phyloP scores from a whole-genome alignment of 35 echinoderm and acorn worm genomes.

The Strongylocentrotus purpuratus region DNA sequence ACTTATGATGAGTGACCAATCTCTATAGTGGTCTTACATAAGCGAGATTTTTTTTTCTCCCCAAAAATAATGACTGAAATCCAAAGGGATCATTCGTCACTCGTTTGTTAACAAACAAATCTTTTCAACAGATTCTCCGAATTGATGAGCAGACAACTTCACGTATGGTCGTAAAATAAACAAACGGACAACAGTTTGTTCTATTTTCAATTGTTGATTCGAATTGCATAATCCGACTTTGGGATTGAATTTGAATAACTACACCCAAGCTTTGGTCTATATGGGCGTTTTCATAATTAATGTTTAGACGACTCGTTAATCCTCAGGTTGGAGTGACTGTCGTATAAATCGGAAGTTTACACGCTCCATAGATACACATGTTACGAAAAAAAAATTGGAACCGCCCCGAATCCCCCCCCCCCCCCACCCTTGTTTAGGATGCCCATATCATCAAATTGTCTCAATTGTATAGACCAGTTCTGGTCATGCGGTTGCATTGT shows the following conservation, averaged over 20 bases:
- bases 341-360: too few species aligned
- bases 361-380: too few species aligned
- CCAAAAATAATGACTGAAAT: neutral
- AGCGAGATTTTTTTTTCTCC: neutral
- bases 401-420: too few species aligned
- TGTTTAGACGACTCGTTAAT: too few species aligned
- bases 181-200: neutral
- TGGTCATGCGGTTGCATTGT: too few species aligned
- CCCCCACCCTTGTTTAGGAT: too few species aligned
- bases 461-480: too few species aligned
- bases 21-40: neutral
- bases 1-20: neutral
- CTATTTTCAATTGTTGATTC: neutral
- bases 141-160: neutral
- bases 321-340: too few species aligned
- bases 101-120: neutral
- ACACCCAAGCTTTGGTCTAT: too few species aligned
- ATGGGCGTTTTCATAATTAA: too few species aligned
- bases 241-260: neutral
- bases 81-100: neutral
- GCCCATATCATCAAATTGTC: too few species aligned
- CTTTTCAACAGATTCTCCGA: neutral
- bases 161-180: neutral
- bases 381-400: too few species aligned
- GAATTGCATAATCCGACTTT: neutral